Conservation (phyloP, 2,113 vertebrate genomes). For the Clinocottus analis region DNA sequence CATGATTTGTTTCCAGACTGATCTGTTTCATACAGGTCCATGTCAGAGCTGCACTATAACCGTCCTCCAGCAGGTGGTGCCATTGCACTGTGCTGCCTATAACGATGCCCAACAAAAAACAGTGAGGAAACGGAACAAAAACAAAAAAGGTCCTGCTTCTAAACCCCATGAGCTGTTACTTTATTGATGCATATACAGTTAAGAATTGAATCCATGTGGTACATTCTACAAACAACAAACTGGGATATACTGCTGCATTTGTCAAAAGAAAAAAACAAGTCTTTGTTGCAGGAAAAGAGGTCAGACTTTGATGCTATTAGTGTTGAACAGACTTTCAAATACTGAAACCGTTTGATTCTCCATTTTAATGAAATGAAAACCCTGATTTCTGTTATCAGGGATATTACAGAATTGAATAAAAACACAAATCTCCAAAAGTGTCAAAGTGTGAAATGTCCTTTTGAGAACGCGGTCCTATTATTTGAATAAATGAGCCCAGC, state of each 20-base stretch:
- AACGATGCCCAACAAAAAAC: background rate
- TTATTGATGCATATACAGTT: conserved; percentile 1
- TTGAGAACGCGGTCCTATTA: background rate
- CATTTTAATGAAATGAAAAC: background rate
- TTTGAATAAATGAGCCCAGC: background rate
- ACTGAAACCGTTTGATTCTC: background rate
- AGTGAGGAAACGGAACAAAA: conserved; percentile 1
- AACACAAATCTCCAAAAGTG: background rate
- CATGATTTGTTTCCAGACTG: background rate
- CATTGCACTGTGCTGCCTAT: background rate
- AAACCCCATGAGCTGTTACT: background rate
- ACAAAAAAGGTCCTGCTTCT: too few species aligned
- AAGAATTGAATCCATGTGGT: background rate
- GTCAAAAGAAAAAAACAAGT: too few species aligned
- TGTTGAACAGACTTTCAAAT: background rate
- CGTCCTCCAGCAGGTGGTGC: conserved; percentile 31
- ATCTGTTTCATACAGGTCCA: background rate
- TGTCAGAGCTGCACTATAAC: conserved; percentile 7
- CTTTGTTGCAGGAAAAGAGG: background rate
- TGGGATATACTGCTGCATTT: conserved; percentile 11
- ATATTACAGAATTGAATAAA: background rate
- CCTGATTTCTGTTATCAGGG: background rate
- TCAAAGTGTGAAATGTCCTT: background rate
- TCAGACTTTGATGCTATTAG: background rate
- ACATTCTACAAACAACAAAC: background rate